Evolutionary conservation across 2,888 invertebrate genomes (phyloP).

Genomic region (Pinctada fucata): DNA sequence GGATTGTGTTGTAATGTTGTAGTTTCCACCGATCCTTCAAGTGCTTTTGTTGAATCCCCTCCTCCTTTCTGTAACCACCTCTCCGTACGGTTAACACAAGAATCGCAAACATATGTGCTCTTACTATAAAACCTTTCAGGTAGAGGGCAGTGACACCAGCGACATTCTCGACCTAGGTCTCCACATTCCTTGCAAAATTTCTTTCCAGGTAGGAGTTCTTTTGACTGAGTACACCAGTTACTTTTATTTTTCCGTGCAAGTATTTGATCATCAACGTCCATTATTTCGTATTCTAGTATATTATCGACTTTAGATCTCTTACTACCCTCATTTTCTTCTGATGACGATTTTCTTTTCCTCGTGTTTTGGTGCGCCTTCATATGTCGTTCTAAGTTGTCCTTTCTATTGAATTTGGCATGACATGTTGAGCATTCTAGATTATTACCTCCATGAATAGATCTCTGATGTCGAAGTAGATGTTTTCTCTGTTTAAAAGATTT

Average conservation of each 20-base stretch:
- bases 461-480: too few relatives aligned
- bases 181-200: slow-evolving; percentile 31
- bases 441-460: too few relatives aligned
- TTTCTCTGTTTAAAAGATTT: too few relatives aligned
- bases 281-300: too few relatives aligned
- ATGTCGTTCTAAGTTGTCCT: too few relatives aligned
- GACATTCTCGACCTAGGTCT: slow-evolving; percentile 36
- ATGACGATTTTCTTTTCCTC: too few relatives aligned
- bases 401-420: too few relatives aligned
- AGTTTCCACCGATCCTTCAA: slow-evolving; percentile 26
- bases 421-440: too few relatives aligned
- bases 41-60: slow-evolving; percentile 12
- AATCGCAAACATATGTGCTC: slow-evolving; percentile 34
- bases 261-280: too few relatives aligned
- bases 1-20: slow-evolving; percentile 5
- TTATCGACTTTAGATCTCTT: too few relatives aligned
- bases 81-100: slow-evolving; percentile 29
- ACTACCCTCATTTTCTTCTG: too few relatives aligned
- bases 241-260: slow-evolving; percentile 3
- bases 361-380: too few relatives aligned
- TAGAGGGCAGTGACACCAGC: slow-evolving; percentile 40
- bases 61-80: slow-evolving; percentile 8
- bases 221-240: slow-evolving; percentile 29
- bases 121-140: slow-evolving; percentile 39
- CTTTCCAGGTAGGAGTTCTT: slow-evolving; percentile 29